A percentile compares a stretch with the other conserved stretches of the same genome.
phyloP scores from a whole-genome alignment of 2,113 vertebrate genomes.

The Smithornis capensis region DNA sequence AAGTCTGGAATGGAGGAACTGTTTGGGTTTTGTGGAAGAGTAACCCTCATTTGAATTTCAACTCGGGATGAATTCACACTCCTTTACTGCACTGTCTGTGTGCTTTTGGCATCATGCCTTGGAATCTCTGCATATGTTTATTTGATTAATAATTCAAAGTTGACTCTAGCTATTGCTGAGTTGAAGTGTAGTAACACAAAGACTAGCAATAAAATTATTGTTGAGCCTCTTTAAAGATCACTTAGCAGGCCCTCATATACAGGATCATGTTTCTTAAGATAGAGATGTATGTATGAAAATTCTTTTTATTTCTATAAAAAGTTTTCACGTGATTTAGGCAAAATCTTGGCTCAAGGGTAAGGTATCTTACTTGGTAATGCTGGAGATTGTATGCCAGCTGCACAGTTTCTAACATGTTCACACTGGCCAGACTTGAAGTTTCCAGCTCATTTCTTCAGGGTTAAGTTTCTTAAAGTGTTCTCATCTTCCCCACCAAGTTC shows the following conservation, averaged over 20 bases:
- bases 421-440: neutral
- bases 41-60: neutral
- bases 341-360: neutral
- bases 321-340: neutral
- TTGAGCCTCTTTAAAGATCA: neutral
- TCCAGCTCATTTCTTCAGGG: slow-evolving; percentile 19
- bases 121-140: neutral
- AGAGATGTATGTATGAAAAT: fast-evolving
- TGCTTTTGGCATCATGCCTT: neutral
- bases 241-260: neutral
- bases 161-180: neutral
- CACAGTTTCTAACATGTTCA: neutral
- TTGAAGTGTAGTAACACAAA: neutral
- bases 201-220: neutral
- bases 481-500: neutral
- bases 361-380: neutral
- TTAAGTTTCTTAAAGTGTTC: slow-evolving; percentile 5
- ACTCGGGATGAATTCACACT: neutral
- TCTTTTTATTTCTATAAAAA: neutral
- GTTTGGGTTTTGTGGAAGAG: neutral
- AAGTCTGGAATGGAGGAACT: neutral
- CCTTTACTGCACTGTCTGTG: neutral
- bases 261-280: neutral
- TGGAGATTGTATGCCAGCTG: neutral
- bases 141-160: neutral